Percentiles rank a stretch among this genome's conserved stretches.
Evolutionary conservation across 92 coral and sea anemone genomes (phyloP).

Genomic region (Phenganax stokvisi): DNA sequence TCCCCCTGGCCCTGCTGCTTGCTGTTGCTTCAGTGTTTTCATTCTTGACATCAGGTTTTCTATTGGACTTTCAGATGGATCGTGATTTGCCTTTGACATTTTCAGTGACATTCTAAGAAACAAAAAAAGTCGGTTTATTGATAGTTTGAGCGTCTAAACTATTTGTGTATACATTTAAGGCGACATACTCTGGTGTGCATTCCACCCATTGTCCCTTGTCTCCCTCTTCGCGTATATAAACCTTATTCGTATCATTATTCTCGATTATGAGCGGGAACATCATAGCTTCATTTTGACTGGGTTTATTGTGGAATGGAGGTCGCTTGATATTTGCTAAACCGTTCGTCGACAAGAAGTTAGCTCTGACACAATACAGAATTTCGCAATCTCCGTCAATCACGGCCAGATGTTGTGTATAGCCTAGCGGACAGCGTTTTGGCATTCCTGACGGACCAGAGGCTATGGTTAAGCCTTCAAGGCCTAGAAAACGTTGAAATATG

Average conservation of each 20-base stretch:
- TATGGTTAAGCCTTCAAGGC: neutral
- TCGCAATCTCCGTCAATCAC: conserved; percentile 80
- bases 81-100: neutral
- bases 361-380: conserved; percentile 69
- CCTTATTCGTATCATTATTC: conserved; percentile 59
- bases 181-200: conserved; percentile 10
- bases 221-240: conserved; percentile 27
- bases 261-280: conserved; percentile 62
- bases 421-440: conserved; percentile 82
- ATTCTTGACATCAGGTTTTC: neutral
- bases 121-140: neutral
- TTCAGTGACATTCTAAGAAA: neutral
- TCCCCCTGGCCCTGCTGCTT: neutral
- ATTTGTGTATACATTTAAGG: too few species aligned
- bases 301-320: conserved; percentile 73
- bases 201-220: conserved; percentile 5
- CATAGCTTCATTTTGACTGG: conserved; percentile 57
- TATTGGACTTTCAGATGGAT: neutral
- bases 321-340: conserved; percentile 70
- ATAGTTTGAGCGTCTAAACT: too few species aligned
- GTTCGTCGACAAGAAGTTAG: conserved; percentile 54
- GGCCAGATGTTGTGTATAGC: conserved; percentile 83
- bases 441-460: conserved; percentile 56
- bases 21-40: neutral
- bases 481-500: conserved; percentile 6